A percentile compares a stretch with the other conserved stretches of the same genome.
Evolutionary conservation across 2,888 invertebrate genomes (phyloP).

Genomic region (Drosophila hamatofila): DNA sequence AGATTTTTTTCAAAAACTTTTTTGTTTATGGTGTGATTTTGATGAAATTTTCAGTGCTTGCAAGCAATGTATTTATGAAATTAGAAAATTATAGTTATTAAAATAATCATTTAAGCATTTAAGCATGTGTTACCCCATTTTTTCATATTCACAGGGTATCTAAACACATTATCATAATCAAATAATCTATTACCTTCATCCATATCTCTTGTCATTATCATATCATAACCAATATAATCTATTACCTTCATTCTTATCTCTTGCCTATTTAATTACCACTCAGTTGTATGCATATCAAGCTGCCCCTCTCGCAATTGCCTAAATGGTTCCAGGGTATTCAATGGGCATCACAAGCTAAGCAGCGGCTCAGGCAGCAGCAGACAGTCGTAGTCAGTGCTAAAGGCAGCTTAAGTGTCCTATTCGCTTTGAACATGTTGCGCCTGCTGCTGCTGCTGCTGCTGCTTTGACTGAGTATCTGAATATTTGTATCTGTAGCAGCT

Average conservation of each 20-base stretch:
- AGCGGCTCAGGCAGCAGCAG: slow-evolving; percentile 38
- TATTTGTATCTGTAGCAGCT: slow-evolving; percentile 8
- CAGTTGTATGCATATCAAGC: not conserved
- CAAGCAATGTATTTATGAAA: not conserved
- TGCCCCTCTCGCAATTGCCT: not conserved
- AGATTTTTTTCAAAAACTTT: not conserved
- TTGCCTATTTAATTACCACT: not conserved
- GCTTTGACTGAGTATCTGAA: slow-evolving; percentile 25
- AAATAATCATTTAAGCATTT: too few species aligned
- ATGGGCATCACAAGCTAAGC: slow-evolving; percentile 46
- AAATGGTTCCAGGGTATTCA: slow-evolving; percentile 6
- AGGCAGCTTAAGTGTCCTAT: slow-evolving; percentile 68
- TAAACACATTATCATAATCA: too few species aligned
- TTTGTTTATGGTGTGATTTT: not conserved
- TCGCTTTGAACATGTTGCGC: slow-evolving; percentile 73
- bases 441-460: slow-evolving; percentile 38
- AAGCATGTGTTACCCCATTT: too few species aligned
- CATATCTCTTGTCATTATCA: not conserved
- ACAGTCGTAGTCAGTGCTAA: slow-evolving; percentile 23
- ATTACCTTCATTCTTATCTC: not conserved
- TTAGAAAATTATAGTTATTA: too few species aligned
- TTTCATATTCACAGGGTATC: not conserved
- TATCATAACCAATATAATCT: not conserved
- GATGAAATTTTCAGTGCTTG: not conserved
- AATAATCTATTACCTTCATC: too few species aligned